phyloP scores from a whole-genome alignment of 2,888 invertebrate genomes.

The Ornithoptera priamus region DNA sequence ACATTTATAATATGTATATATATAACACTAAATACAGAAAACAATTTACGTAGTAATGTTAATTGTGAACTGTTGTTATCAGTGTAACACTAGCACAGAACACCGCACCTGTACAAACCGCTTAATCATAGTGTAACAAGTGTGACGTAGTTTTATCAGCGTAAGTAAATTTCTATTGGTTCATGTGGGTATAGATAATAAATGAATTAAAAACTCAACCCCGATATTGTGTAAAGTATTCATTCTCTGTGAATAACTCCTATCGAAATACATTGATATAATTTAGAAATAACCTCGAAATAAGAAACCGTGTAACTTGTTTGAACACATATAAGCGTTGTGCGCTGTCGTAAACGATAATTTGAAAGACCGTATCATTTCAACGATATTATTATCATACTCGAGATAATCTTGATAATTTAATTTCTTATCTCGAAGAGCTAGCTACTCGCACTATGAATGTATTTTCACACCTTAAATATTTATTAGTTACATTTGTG shows the following conservation, averaged over 20 bases:
- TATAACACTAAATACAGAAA: constrained; percentile 32
- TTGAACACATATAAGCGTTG: background rate
- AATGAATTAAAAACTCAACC: constrained; percentile 32
- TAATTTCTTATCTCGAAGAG: constrained; percentile 33
- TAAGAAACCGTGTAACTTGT: background rate
- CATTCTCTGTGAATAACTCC: background rate
- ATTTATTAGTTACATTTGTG: too few species aligned
- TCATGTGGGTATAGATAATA: constrained; percentile 34
- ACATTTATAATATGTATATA: constrained; percentile 2
- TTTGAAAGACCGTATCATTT: constrained; percentile 36
- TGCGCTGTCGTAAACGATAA: background rate
- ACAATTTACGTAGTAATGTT: constrained; percentile 37
- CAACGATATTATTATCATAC: constrained; percentile 53
- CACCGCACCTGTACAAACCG: constrained; percentile 67
- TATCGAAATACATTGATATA: background rate
- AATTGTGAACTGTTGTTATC: constrained; percentile 46
- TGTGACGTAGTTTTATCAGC: constrained; percentile 55
- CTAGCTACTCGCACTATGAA: constrained; percentile 29
- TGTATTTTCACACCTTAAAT: constrained; percentile 21
- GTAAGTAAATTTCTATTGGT: constrained; percentile 42
- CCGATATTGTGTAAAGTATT: background rate
- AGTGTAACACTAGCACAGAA: constrained; percentile 42
- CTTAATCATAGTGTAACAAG: constrained; percentile 56
- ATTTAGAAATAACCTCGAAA: background rate
- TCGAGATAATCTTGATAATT: constrained; percentile 57